Evolutionary conservation across 2,797 vertebrate genomes (phyloP).

Genomic region (Typhlichthys eigenmanni): DNA sequence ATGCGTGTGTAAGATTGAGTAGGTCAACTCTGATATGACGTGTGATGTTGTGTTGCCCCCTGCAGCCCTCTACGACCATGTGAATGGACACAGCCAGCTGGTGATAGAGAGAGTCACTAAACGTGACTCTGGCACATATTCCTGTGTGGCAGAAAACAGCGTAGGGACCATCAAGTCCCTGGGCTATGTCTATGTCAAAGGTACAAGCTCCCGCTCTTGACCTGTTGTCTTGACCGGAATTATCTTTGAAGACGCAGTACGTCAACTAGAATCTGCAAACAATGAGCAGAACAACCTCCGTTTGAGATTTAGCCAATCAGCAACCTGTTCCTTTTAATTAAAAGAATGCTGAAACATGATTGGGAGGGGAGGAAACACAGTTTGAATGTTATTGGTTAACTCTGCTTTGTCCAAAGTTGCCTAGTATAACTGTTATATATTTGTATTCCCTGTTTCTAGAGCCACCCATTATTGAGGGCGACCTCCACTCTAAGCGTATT

Average conservation of each 20-base stretch:
- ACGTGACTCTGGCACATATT: slow-evolving; percentile 90
- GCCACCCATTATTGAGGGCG: slow-evolving; percentile 92
- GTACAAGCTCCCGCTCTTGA: slow-evolving; percentile 57
- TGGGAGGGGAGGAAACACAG: no score
- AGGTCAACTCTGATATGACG: no score
- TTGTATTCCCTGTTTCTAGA: slow-evolving; percentile 72
- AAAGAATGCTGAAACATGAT: no score
- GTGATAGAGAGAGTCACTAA: slow-evolving; percentile 88
- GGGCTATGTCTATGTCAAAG: slow-evolving; percentile 93
- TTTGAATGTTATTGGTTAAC: no score
- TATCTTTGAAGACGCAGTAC: background rate
- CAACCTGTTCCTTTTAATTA: no score
- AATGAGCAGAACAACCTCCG: no score
- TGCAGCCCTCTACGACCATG: slow-evolving; percentile 82
- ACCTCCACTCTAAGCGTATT: slow-evolving; percentile 84
- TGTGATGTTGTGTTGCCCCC: slow-evolving; percentile 12
- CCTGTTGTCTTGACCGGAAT: background rate
- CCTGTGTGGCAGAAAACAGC: slow-evolving; percentile 89
- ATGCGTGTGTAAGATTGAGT: no score
- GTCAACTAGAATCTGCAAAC: no score
- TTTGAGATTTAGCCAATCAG: no score
- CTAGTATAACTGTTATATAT: background rate
- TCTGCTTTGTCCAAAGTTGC: background rate
- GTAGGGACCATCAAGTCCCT: slow-evolving; percentile 89
- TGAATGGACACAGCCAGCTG: slow-evolving; percentile 86